Evolutionary conservation across 2,797 vertebrate genomes (phyloP), one percentile per base, ranked within the genome.

Genomic region (Aldrovandia affinis): DNA sequence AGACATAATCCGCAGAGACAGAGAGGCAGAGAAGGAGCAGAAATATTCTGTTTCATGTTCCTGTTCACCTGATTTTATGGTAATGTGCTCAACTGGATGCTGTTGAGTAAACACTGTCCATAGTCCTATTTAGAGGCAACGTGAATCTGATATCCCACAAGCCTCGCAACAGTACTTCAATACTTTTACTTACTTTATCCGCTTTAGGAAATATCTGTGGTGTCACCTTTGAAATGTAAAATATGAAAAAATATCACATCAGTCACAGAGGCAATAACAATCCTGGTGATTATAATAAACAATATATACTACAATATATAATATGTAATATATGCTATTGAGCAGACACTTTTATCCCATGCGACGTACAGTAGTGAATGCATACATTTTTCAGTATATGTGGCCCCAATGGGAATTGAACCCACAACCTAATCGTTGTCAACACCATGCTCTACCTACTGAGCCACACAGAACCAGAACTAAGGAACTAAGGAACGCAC

Each of bases 71-170:
- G 89, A 89, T 92, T 92, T 90, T 88, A 91, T 88, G 86, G 79
- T 88, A 82, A 84, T 84, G 68, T 63, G 61, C 83, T 81, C 86
- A 87, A 87, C 85, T 84, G 88, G 47, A 61, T 59, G 55, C 65
- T 90, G 73, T 90, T 92, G 86, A 92, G 88, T 92, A 92, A 92
- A 93, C 85, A 91, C 83, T 82, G 88, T 89, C 88, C 86, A 39
- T 30, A 15, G 84, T 85, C 81, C 82, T 90, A 90, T 85, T 84
- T 81, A 81, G 87, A 85, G 65, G 44, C 86, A 84, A 88, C 87
- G 78, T 78, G 83, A 78, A 91, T 89, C 88, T 89, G 88, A 86
- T 86, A 90, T 91, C 83, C 83, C 85, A 92, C 87, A 20, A 85
- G 78, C 52, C 50, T 86, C 81, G 84, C 79, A 84, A 87, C 87